These are phyloP conservation scores for Bolborhynchus lineola DNA, from an alignment of 2,113 vertebrate genomes.

Conservation along the genomic window DNA sequence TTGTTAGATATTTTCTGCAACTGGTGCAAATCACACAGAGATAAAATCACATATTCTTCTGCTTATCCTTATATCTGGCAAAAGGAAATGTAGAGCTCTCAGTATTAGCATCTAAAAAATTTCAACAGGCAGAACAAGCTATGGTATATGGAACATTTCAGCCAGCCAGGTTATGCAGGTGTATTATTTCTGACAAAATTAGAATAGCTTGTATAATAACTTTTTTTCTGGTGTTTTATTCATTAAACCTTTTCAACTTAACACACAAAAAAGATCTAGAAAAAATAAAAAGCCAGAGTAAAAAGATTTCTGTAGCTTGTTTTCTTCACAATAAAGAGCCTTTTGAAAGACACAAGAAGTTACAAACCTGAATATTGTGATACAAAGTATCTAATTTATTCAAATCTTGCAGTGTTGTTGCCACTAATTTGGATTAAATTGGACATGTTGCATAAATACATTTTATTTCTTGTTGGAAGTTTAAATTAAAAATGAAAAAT, in stretches of 20 bases:
- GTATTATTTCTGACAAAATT: neutral
- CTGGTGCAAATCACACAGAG: neutral
- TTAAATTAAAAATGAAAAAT: neutral
- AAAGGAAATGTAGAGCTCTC: neutral
- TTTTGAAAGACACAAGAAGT: neutral
- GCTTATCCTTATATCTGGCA: neutral
- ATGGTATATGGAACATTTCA: neutral
- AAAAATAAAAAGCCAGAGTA: neutral
- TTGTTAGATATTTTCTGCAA: neutral
- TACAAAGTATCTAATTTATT: neutral
- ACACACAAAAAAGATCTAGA: neutral
- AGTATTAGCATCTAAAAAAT: neutral
- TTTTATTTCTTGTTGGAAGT: neutral
- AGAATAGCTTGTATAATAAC: neutral
- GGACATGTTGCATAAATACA: neutral
- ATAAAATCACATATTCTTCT: neutral
- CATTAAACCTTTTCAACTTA: neutral
- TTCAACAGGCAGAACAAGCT: neutral
- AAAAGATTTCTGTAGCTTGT: neutral
- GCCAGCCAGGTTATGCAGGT: neutral
- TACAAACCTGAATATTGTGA: neutral
- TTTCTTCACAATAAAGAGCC: neutral
- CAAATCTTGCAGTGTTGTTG: neutral
- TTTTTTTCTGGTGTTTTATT: neutral
- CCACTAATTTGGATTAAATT: neutral